These are phyloP conservation scores for Conchocele bisecta DNA, from an alignment of 2,888 invertebrate species.

Conservation along the genomic window DNA sequence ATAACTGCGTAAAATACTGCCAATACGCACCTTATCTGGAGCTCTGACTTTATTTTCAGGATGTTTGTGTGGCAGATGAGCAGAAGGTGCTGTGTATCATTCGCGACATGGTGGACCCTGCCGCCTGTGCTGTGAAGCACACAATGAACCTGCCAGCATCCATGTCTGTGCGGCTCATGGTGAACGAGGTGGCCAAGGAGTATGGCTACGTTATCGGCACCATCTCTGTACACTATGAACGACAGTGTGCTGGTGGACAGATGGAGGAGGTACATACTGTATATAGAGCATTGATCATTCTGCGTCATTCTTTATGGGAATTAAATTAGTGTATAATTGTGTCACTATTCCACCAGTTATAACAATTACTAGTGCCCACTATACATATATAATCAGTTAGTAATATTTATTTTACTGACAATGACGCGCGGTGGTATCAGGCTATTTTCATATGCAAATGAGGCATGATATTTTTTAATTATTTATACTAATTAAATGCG, in stretches of 20 bases:
- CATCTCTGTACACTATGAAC: slow-evolving; percentile 82
- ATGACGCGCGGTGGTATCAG: too few species aligned
- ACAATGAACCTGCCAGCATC: slow-evolving; percentile 83
- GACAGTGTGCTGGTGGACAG: slow-evolving; percentile 45
- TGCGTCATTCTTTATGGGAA: too few species aligned
- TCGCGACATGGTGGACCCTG: slow-evolving; percentile 82
- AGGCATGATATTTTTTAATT: too few species aligned
- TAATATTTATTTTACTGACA: too few species aligned
- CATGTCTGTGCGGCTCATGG: slow-evolving; percentile 83
- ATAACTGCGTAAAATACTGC: too few species aligned
- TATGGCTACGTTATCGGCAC: slow-evolving; percentile 84
- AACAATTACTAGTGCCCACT: too few species aligned
- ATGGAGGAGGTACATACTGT: slow-evolving; percentile 63
- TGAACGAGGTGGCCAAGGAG: slow-evolving; percentile 84
- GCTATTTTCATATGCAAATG: too few species aligned
- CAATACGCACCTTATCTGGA: not conserved
- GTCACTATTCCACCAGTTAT: too few species aligned
- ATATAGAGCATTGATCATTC: too few species aligned
- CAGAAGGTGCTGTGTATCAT: slow-evolving; percentile 83
- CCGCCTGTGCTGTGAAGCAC: slow-evolving; percentile 69
- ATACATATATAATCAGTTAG: too few species aligned
- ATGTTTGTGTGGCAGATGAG: slow-evolving; percentile 73
- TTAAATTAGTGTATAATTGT: too few species aligned
- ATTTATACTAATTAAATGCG: too few species aligned
- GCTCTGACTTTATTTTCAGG: slow-evolving; percentile 44